Evolutionary conservation across 2,797 vertebrate species (phyloP).

Genomic region (Sphenopsis melanotis): DNA sequence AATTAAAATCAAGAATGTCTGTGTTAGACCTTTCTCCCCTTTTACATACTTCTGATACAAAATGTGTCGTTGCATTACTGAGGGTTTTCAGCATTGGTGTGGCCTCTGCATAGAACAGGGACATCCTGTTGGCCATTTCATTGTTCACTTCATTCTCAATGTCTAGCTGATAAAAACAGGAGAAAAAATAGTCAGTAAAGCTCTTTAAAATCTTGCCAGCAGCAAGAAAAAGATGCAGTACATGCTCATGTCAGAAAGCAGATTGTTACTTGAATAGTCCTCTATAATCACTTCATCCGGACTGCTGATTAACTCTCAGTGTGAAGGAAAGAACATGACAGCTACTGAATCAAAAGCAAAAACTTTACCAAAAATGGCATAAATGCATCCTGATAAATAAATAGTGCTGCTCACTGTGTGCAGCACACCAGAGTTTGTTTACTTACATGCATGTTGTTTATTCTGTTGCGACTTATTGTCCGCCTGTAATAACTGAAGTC

Average conservation of each 20-base stretch:
- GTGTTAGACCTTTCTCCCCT: neutral
- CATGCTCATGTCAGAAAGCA: neutral
- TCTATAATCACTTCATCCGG: neutral
- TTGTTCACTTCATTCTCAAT: slow-evolving; percentile 98
- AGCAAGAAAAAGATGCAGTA: neutral
- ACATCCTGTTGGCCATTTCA: slow-evolving; percentile 99
- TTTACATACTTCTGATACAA: slow-evolving; percentile 89
- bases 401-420: neutral
- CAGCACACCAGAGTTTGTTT: neutral
- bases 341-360: neutral
- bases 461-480: slow-evolving; percentile 93
- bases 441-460: slow-evolving; percentile 98
- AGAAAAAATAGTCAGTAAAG: slow-evolving; percentile 16
- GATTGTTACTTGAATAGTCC: neutral
- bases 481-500: slow-evolving; percentile 98
- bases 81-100: slow-evolving; percentile 98
- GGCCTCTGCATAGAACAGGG: slow-evolving; percentile 96
- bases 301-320: neutral
- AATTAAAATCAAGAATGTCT: neutral
- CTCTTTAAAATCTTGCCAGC: neutral
- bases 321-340: neutral
- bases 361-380: neutral
- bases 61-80: slow-evolving; percentile 92
- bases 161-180: slow-evolving; percentile 82
- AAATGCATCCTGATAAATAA: neutral